Conservation (phyloP, 1,140 invertebrate genomes). For the Bemisia tabaci region DNA sequence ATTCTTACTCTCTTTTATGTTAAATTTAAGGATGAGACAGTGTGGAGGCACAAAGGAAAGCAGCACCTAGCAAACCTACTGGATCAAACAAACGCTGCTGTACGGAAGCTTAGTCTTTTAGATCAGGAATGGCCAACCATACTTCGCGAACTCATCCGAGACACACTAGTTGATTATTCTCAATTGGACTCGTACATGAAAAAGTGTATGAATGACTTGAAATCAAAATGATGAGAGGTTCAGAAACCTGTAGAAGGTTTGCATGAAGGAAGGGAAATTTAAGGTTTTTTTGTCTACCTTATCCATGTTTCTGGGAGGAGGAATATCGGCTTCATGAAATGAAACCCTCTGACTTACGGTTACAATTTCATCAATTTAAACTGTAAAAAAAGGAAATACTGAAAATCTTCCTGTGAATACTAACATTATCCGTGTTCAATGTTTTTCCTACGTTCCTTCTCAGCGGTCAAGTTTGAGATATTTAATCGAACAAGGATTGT, state of each 20-base stretch:
- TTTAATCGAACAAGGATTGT: no score
- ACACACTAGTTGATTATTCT: slow-evolving; percentile 59
- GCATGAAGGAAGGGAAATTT: no score
- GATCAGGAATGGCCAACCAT: slow-evolving; percentile 58
- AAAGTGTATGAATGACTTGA: slow-evolving; percentile 26
- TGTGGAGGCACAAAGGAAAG: slow-evolving; percentile 52
- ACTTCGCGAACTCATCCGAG: slow-evolving; percentile 54
- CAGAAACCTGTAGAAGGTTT: no score
- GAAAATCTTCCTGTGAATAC: neutral
- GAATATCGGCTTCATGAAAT: no score
- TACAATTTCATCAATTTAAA: no score
- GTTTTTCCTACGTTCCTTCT: no score
- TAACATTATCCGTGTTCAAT: no score
- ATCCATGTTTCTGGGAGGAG: no score
- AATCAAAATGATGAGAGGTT: slow-evolving; percentile 3
- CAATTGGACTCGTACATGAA: slow-evolving; percentile 64
- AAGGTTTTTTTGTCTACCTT: no score
- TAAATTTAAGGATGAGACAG: slow-evolving; percentile 45
- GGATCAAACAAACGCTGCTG: slow-evolving; percentile 52
- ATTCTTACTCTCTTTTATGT: no score
- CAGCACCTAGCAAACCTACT: slow-evolving; percentile 49
- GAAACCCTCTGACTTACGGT: no score
- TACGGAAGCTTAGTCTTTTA: slow-evolving; percentile 54
- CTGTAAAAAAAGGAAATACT: neutral
- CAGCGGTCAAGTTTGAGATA: no score